Base-by-base conservation (phyloP, 2,888 invertebrate genomes). In the Clanis bilineata region DNA sequence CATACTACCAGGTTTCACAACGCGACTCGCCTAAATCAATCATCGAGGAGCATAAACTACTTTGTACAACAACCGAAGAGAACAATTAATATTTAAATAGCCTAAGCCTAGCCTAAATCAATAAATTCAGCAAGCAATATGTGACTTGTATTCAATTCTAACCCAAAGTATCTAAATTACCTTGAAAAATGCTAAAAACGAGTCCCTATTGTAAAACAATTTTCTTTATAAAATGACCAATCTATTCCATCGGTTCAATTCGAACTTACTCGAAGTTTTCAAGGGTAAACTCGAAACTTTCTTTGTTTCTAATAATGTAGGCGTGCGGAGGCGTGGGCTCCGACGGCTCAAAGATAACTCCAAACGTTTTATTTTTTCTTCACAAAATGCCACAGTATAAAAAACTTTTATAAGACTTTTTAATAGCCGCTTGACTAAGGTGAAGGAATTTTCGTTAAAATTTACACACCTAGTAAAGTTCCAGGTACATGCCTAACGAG, bases 261-360 rank as follows among this genome's bases (percentile, higher is more conserved):
- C 21, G 21, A 58, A 51, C 38, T 58, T 58, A 45, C 38, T 38
- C 21, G 18, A 9, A 38, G 21, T 58, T 58, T 22, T 25, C 51
- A 58, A 58, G 38, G 58, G 39, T 32, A 38, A 25, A 58, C 6
- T 23, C 18, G 39, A 7, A 58, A 58, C 38, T 58, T 58, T 39
- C 25, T 25, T 51, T 39, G 58, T 39, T 36, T 58, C 39, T 28
- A 10, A 39, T 41, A 51, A 47, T 36, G 43, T 55, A 36, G 43
- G 43, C 59, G 59, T 55, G 36, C 32, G 32, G 32, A 43, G 18
- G 54, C 54, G 59, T 32, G 55, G 59, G 54, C 22, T 12, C 39
- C 15, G 28, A 15, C 47, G n/a, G 18, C 12, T 47, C 38, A 25
- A 15, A 39, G 21, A 25, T 28, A 58, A 47, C 45, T 12, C 12